Conservation (phyloP, 2,888 invertebrate genomes). For the Neoascia interrupta region DNA sequence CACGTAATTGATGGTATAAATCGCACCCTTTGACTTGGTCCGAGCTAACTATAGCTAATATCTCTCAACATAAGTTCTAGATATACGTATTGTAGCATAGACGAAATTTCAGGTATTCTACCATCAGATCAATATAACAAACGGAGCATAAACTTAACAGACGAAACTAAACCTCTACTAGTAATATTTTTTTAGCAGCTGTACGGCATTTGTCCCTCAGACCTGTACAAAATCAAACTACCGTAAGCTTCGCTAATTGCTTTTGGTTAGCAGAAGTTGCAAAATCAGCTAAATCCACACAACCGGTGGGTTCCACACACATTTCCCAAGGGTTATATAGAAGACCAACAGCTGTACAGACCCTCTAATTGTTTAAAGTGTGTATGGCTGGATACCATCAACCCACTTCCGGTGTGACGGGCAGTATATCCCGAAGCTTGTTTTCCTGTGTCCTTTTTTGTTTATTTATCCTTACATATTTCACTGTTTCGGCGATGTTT, state of each 20-base stretch:
- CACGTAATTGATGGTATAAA: too few species aligned
- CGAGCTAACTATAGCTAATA: too few species aligned
- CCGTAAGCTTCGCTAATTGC: constrained; percentile 25
- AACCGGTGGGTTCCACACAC: constrained; percentile 14
- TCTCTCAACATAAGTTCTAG: too few species aligned
- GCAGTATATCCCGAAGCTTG: constrained; percentile 20
- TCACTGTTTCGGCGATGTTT: constrained; percentile 11
- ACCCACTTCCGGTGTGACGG: background rate
- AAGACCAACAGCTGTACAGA: too few species aligned
- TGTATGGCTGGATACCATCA: constrained; percentile 1
- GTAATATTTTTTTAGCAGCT: too few species aligned
- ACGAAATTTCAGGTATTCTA: too few species aligned
- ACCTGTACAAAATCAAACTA: constrained; percentile 18
- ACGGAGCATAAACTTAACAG: too few species aligned
- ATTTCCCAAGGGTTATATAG: constrained; percentile 13
- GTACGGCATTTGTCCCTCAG: too few species aligned
- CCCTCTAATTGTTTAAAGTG: constrained; percentile 35
- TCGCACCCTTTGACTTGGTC: too few species aligned
- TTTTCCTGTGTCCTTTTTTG: constrained; percentile 6
- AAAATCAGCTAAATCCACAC: background rate
- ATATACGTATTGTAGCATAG: too few species aligned
- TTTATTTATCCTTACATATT: constrained; percentile 32
- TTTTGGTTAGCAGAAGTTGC: constrained; percentile 4
- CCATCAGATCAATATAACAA: too few species aligned
- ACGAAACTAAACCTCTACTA: too few species aligned